Evolutionary conservation across 2,797 vertebrate species (phyloP).

Genomic region (Cuculus canorus): DNA sequence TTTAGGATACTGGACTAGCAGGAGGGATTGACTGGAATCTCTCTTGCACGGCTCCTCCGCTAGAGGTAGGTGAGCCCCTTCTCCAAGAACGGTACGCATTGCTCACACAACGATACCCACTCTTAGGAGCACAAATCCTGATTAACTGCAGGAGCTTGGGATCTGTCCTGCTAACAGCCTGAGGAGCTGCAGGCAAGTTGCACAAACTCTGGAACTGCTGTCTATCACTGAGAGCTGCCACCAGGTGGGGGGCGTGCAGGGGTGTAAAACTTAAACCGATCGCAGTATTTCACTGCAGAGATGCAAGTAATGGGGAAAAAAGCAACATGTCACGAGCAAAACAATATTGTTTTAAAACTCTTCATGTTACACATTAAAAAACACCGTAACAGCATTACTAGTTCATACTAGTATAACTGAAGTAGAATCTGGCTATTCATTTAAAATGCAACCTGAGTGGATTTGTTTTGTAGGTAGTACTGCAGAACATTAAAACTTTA

Average conservation of each 20-base stretch:
- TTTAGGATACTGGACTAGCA: background rate
- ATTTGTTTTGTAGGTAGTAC: background rate
- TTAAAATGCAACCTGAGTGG: conserved; percentile 34
- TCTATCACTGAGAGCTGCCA: background rate
- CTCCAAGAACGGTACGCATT: background rate
- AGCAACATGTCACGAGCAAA: background rate
- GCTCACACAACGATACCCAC: background rate
- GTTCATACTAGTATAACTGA: background rate
- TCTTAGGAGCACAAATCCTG: background rate
- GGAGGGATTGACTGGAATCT: background rate
- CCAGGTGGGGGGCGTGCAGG: rapidly evolving
- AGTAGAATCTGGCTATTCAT: background rate
- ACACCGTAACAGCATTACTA: background rate
- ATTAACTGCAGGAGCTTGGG: background rate
- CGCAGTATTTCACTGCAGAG: background rate
- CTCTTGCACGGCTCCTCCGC: background rate
- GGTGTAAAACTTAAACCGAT: background rate
- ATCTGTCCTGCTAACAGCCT: too few species aligned
- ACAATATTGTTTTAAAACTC: background rate
- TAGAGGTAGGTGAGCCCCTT: background rate
- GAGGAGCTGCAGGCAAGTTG: background rate
- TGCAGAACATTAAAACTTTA: background rate
- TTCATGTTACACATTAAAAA: background rate
- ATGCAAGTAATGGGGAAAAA: background rate
- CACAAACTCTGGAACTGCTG: background rate